phyloP scores from a whole-genome alignment of 1,140 invertebrate species.

The Muscidifurax raptorellus region DNA sequence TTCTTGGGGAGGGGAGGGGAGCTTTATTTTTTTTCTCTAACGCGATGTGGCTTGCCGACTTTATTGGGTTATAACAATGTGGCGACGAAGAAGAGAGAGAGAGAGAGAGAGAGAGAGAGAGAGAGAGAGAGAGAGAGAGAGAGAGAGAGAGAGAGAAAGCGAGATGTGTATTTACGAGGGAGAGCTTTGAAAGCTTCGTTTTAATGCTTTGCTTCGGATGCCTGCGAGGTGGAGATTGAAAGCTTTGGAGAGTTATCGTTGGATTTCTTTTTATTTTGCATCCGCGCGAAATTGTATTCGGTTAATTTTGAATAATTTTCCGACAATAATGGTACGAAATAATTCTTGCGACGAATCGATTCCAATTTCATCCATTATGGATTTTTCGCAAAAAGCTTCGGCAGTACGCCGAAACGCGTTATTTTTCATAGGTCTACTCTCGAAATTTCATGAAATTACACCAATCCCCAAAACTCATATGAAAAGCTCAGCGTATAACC shows the following conservation, averaged over 20 bases:
- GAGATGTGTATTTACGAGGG: constrained; percentile 25
- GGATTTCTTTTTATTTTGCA: neutral
- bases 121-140: neutral
- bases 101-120: neutral
- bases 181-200: neutral
- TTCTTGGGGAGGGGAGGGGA: neutral
- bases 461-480: neutral
- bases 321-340: too few species aligned
- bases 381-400: too few species aligned
- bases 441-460: neutral
- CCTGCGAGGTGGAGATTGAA: neutral
- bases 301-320: too few species aligned
- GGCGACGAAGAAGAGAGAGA: neutral
- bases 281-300: neutral
- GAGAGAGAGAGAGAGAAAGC: neutral
- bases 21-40: neutral
- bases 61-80: constrained; percentile 43
- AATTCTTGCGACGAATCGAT: too few species aligned
- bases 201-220: neutral
- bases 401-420: too few species aligned
- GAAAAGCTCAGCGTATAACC: neutral
- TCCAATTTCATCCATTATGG: too few species aligned
- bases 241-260: neutral
- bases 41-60: neutral
- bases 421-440: neutral